Evolutionary conservation across 35 echinoderm and acorn worm genomes (phyloP).

Genomic region (Apostichopus parvimensis): DNA sequence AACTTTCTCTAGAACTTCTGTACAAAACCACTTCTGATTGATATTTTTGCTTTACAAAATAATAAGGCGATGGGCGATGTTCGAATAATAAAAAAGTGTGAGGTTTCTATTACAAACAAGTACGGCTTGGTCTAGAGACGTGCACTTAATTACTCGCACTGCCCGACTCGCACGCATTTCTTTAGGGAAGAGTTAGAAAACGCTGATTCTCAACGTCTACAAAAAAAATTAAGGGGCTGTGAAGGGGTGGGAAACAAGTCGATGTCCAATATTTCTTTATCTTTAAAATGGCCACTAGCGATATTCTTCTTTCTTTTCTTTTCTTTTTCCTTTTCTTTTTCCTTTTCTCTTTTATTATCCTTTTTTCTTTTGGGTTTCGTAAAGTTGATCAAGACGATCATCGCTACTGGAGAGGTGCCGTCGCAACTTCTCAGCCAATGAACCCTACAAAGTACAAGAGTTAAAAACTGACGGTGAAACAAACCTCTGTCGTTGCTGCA

Average conservation of each 20-base stretch:
- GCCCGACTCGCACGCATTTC: not conserved
- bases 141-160: not conserved
- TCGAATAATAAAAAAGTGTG: too few relatives aligned
- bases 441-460: slow-evolving; percentile 35
- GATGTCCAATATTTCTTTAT: not conserved
- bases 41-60: too few relatives aligned
- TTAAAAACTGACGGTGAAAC: not conserved
- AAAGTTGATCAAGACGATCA: not conserved
- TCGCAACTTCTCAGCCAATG: slow-evolving; percentile 9
- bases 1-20: too few relatives aligned
- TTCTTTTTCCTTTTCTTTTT: not conserved
- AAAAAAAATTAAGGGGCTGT: slow-evolving; percentile 18
- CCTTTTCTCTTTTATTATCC: too few relatives aligned
- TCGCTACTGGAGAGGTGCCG: not conserved
- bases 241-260: not conserved
- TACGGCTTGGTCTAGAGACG: too few relatives aligned
- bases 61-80: too few relatives aligned
- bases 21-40: too few relatives aligned
- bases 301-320: not conserved
- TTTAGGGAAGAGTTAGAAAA: not conserved
- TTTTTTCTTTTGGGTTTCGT: too few relatives aligned
- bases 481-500: slow-evolving; percentile 29
- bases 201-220: not conserved
- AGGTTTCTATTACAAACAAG: too few relatives aligned
- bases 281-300: not conserved